Conservation (phyloP, 1,140 invertebrate genomes). For the Marisa cornuarietis region DNA sequence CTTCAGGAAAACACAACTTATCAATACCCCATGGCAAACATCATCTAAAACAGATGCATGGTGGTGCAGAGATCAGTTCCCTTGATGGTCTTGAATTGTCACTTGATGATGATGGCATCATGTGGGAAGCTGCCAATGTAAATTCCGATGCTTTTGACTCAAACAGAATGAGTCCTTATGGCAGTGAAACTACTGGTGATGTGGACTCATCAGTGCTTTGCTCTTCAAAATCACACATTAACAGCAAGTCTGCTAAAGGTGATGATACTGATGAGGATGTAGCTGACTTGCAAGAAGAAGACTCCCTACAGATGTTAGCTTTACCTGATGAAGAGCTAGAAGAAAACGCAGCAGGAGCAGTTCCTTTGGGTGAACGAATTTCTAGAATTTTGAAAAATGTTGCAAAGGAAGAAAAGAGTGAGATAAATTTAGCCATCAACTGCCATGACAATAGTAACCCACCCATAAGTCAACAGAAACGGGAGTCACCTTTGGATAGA, state of each 20-base stretch:
- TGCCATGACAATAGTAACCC: background rate
- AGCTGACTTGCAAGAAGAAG: conserved; percentile 4
- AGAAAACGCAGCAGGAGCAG: background rate
- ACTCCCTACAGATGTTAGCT: background rate
- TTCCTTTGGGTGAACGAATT: conserved; percentile 10
- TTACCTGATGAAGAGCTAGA: background rate
- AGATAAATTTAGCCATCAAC: background rate
- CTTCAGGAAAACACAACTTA: no score
- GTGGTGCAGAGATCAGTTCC: background rate
- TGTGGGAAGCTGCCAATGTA: conserved; percentile 30
- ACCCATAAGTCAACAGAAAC: background rate
- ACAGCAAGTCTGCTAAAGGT: background rate
- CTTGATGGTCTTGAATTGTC: conserved; percentile 22
- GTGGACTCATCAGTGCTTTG: conserved; percentile 23
- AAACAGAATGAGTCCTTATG: conserved; percentile 27
- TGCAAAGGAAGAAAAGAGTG: conserved; percentile 7
- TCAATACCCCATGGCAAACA: no score
- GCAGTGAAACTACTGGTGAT: conserved; percentile 28
- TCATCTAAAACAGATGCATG: no score
- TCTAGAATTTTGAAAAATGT: conserved; percentile 8
- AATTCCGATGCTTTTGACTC: conserved; percentile 13
- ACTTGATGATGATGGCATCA: conserved; percentile 40
- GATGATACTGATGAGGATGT: conserved; percentile 14
- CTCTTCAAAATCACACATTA: conserved; percentile 5
- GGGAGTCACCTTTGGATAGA: conserved; percentile 32